These are phyloP conservation scores for Bembecia ichneumoniformis DNA, from an alignment of 2,888 invertebrate species.

Conservation along the genomic window DNA sequence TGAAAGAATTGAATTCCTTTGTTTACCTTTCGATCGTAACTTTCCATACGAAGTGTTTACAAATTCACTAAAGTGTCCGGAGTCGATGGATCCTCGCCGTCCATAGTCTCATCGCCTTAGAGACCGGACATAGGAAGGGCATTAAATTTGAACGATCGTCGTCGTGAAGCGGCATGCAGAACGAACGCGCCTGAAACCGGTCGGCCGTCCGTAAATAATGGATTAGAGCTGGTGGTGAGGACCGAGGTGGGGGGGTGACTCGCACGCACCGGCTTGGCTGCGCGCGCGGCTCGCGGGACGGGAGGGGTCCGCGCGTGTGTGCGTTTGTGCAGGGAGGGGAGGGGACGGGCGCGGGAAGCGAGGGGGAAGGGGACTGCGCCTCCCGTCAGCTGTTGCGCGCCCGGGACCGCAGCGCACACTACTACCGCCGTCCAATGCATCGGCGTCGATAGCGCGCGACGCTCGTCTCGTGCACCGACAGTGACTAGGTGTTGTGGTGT, in stretches of 20 bases:
- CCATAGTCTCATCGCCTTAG: constrained; percentile 65
- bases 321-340: constrained; percentile 17
- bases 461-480: constrained; percentile 22
- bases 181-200: constrained; percentile 69
- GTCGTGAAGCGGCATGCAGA: constrained; percentile 52
- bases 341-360: constrained; percentile 9
- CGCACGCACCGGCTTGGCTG: constrained; percentile 46
- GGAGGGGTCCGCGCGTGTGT: constrained; percentile 10
- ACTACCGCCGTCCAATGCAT: constrained; percentile 59
- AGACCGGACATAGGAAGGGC: constrained; percentile 71
- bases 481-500: constrained; percentile 46
- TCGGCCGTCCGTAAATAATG: constrained; percentile 70
- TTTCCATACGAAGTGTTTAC: not conserved
- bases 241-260: constrained; percentile 38
- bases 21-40: no score
- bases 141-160: constrained; percentile 68
- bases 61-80: not conserved
- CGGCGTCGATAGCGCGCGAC: constrained; percentile 54
- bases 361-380: constrained; percentile 51
- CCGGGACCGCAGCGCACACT: constrained; percentile 57
- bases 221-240: constrained; percentile 64
- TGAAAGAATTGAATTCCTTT: not conserved
- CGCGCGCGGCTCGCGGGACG: constrained; percentile 33
- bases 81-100: constrained; percentile 19
- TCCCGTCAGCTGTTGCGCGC: constrained; percentile 72